Percentiles rank a stretch among this genome's conserved stretches.
Evolutionary conservation across 2,888 invertebrate genomes (phyloP).

Genomic region (Quadriops clusia): DNA sequence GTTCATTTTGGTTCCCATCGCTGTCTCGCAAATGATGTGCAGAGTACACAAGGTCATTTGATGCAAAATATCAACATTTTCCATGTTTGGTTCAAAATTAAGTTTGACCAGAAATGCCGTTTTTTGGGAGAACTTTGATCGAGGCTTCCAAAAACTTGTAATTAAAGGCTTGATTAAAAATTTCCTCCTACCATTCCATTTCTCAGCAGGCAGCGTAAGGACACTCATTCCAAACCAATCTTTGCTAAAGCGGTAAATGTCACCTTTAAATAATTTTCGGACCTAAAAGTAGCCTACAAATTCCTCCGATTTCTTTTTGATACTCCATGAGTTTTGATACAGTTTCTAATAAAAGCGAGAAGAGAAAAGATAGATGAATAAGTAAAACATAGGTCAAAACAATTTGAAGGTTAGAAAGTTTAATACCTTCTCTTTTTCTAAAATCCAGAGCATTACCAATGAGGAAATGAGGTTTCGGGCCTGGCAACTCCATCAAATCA

Average conservation of each 20-base stretch:
- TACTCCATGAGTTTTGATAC: slow-evolving; percentile 2
- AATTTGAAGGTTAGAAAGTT: no score
- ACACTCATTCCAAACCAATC: slow-evolving; percentile 17
- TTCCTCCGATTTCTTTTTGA: slow-evolving; percentile 6
- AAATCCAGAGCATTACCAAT: no score
- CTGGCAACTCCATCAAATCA: no score
- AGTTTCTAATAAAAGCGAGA: no score
- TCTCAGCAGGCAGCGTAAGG: slow-evolving; percentile 32
- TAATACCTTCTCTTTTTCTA: no score
- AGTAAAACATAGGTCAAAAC: no score
- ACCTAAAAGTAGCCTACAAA: slow-evolving; percentile 5
- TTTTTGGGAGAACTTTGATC: slow-evolving; percentile 54
- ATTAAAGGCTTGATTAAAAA: slow-evolving; percentile 65
- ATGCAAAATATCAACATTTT: slow-evolving; percentile 47
- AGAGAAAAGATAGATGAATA: no score
- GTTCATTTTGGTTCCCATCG: no score
- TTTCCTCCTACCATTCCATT: slow-evolving; percentile 57
- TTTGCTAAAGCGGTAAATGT: slow-evolving; percentile 11
- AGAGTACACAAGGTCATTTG: slow-evolving; percentile 47
- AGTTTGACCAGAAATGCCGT: slow-evolving; percentile 48
- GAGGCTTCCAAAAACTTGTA: slow-evolving; percentile 65
- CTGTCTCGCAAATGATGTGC: slow-evolving; percentile 58
- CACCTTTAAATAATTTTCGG: slow-evolving; percentile 8
- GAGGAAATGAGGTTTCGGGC: no score
- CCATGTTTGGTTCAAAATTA: slow-evolving; percentile 28